Evolutionary conservation across 2,888 invertebrate genomes (phyloP).

Genomic region (Morpho helenor): DNA sequence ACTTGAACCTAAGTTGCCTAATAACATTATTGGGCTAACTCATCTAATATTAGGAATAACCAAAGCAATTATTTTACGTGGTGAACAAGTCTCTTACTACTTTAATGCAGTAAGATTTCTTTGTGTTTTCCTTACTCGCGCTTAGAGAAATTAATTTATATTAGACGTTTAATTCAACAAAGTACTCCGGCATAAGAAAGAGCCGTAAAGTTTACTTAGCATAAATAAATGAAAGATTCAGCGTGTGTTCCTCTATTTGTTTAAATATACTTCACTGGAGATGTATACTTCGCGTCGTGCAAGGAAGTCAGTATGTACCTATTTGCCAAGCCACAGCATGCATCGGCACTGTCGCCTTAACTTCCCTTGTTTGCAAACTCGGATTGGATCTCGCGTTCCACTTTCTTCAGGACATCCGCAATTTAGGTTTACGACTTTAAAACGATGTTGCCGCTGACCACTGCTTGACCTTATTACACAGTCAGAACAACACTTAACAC

Average conservation of each 20-base stretch:
- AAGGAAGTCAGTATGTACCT: conserved; percentile 45
- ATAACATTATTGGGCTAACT: too few relatives aligned
- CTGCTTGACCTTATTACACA: conserved; percentile 28
- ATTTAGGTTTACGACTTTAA: conserved; percentile 76
- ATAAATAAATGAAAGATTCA: background rate
- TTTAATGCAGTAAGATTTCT: too few relatives aligned
- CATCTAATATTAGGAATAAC: too few relatives aligned
- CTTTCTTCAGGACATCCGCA: conserved; percentile 69
- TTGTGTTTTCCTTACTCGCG: too few relatives aligned
- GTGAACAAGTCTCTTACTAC: too few relatives aligned
- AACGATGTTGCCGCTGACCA: conserved; percentile 57
- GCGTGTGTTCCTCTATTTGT: conserved; percentile 61
- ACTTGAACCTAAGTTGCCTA: too few relatives aligned
- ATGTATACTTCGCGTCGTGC: conserved; percentile 71
- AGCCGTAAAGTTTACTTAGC: too few relatives aligned
- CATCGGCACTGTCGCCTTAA: conserved; percentile 55
- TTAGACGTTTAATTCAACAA: too few relatives aligned
- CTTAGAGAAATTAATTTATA: too few relatives aligned
- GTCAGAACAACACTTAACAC: background rate
- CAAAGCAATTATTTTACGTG: too few relatives aligned
- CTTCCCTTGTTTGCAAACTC: conserved; percentile 78
- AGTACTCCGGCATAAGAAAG: too few relatives aligned
- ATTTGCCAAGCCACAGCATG: conserved; percentile 59
- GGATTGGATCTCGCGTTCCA: conserved; percentile 75
- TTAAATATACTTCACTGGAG: conserved; percentile 73